Evolutionary conservation across 1,140 invertebrate species (phyloP).

Genomic region (Sinella curviseta): DNA sequence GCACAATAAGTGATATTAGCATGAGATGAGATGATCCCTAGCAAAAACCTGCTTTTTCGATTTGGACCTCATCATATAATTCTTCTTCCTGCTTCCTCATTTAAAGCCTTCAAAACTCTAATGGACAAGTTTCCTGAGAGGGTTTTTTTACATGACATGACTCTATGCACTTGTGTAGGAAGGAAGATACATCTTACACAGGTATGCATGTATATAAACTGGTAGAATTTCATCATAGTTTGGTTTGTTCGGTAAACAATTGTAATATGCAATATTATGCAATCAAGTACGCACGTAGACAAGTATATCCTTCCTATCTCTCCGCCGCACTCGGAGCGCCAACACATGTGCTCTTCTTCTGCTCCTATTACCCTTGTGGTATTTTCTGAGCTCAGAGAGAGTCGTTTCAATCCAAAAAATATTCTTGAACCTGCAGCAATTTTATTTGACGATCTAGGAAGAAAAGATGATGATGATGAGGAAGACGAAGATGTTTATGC

Average conservation of each 20-base stretch:
- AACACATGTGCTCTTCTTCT: neutral
- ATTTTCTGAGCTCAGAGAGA: neutral
- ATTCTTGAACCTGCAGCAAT: neutral
- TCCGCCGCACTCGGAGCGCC: neutral
- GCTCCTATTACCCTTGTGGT: neutral
- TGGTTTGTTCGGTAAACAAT: no score
- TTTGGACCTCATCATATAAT: neutral
- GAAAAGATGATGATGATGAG: neutral
- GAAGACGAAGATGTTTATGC: neutral
- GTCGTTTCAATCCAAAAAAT: neutral
- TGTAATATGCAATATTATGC: no score
- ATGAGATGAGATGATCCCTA: neutral
- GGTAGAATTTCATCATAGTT: no score
- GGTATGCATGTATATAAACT: no score
- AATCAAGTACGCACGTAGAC: no score
- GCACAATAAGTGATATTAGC: neutral
- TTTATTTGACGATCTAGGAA: neutral
- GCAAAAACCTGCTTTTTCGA: neutral
- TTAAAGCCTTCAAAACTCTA: neutral
- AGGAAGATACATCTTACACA: no score
- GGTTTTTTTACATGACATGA: neutral
- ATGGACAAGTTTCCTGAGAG: conserved; percentile 7
- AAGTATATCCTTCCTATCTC: neutral
- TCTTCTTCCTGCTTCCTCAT: conserved; percentile 14
- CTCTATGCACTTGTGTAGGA: neutral